Conservation (phyloP, 1,140 invertebrate genomes). For the Euwallacea similis region DNA sequence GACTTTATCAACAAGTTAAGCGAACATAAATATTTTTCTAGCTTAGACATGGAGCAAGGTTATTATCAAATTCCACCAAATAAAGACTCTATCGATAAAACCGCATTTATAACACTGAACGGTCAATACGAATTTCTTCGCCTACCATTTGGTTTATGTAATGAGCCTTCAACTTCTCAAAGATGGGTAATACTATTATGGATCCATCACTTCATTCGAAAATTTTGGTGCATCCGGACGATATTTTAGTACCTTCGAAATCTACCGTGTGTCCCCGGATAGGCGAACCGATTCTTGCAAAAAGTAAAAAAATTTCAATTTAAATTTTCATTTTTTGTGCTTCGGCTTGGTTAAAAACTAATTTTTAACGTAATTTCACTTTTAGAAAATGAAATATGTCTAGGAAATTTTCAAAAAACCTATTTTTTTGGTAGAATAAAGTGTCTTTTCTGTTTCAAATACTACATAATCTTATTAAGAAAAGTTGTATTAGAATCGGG, state of each 20-base stretch:
- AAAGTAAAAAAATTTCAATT: too few species aligned
- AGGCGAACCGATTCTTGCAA: too few species aligned
- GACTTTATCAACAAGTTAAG: conserved; percentile 50
- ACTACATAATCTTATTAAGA: too few species aligned
- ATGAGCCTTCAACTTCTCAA: conserved; percentile 36
- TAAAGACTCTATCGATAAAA: conserved; percentile 38
- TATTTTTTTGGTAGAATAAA: too few species aligned
- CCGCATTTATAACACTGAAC: conserved; percentile 33
- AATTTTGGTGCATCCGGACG: neutral
- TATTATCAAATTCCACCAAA: conserved; percentile 43
- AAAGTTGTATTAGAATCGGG: too few species aligned
- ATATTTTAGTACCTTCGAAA: neutral
- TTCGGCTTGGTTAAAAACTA: too few species aligned
- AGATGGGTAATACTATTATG: neutral
- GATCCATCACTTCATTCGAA: neutral
- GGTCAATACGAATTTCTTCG: conserved; percentile 42
- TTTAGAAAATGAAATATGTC: too few species aligned
- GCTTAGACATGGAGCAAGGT: conserved; percentile 39
- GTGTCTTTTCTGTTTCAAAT: too few species aligned
- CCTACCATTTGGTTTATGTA: conserved; percentile 41
- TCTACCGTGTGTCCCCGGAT: too few species aligned
- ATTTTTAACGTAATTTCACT: too few species aligned
- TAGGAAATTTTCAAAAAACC: too few species aligned
- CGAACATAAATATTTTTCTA: conserved; percentile 44
- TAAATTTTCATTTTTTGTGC: too few species aligned